phyloP scores from a whole-genome alignment of 1,140 invertebrate species.

The Nephila pilipes region DNA sequence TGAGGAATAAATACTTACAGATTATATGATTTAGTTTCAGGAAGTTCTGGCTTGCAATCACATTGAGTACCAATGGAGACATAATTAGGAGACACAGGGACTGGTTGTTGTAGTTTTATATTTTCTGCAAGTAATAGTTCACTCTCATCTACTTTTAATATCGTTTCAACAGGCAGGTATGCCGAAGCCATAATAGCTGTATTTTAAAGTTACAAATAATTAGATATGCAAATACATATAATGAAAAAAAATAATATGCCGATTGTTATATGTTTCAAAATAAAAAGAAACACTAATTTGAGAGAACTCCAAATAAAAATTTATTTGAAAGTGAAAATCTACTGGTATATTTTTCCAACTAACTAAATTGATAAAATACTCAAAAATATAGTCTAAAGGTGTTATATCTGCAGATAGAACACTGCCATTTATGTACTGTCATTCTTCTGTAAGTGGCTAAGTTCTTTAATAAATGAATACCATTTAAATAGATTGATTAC shows the following conservation, averaged over 20 bases:
- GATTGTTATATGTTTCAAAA: too few relatives aligned
- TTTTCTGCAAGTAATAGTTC: constrained; percentile 52
- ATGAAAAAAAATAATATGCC: not conserved
- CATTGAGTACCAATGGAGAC: constrained; percentile 64
- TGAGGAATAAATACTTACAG: constrained; percentile 13
- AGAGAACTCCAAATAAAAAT: too few relatives aligned
- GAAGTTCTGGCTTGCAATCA: constrained; percentile 44
- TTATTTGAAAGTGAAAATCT: too few relatives aligned
- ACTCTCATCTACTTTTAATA: constrained; percentile 64
- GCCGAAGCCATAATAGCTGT: constrained; percentile 53
- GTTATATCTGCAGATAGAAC: too few relatives aligned
- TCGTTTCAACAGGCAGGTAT: constrained; percentile 62
- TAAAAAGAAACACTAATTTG: too few relatives aligned
- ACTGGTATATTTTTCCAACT: too few relatives aligned
- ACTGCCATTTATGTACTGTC: too few relatives aligned
- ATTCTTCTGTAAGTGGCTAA: too few relatives aligned
- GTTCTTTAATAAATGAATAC: too few relatives aligned
- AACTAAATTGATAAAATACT: too few relatives aligned
- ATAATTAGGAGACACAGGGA: constrained; percentile 7
- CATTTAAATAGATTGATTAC: too few relatives aligned
- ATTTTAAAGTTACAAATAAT: not conserved
- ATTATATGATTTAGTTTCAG: constrained; percentile 37
- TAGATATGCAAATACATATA: not conserved
- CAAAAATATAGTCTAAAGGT: too few relatives aligned
- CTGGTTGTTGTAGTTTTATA: not conserved